A percentile compares a stretch with the other conserved stretches of the same genome.
Evolutionary conservation across 1,140 invertebrate species (phyloP).

Genomic region (Gerris buenoi): DNA sequence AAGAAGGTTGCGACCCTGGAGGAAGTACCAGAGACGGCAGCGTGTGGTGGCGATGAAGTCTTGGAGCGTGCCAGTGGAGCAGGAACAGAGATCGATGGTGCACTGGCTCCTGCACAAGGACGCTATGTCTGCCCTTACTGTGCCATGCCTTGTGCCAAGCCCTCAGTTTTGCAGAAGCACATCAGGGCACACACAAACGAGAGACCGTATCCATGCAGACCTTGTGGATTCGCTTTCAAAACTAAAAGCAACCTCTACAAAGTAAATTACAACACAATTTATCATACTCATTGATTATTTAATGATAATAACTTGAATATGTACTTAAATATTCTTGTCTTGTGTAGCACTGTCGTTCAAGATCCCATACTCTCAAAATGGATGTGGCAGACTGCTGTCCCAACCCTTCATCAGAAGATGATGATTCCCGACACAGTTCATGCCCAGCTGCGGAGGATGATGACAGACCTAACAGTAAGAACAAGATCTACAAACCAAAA

Average conservation of each 20-base stretch:
- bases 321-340: no score
- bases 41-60: conserved; percentile 1
- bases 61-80: background rate
- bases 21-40: conserved; percentile 10
- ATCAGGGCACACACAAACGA: conserved; percentile 85
- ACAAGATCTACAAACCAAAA: conserved; percentile 57
- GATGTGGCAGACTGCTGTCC: conserved; percentile 31
- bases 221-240: conserved; percentile 84
- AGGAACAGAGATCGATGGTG: background rate
- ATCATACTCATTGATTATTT: no score
- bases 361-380: conserved; percentile 57
- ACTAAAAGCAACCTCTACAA: conserved; percentile 89
- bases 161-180: conserved; percentile 86
- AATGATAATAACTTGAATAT: no score
- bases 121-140: conserved; percentile 75
- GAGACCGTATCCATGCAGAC: conserved; percentile 72
- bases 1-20: conserved; percentile 55
- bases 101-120: conserved; percentile 26
- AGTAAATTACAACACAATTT: no score
- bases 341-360: conserved; percentile 52
- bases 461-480: conserved; percentile 9
- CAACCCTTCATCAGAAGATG: conserved; percentile 12
- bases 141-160: conserved; percentile 74
- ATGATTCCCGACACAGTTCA: conserved; percentile 7
- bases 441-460: conserved; percentile 4